Conservation (phyloP, 1,140 invertebrate species). For the Drosophila bifasciata region DNA sequence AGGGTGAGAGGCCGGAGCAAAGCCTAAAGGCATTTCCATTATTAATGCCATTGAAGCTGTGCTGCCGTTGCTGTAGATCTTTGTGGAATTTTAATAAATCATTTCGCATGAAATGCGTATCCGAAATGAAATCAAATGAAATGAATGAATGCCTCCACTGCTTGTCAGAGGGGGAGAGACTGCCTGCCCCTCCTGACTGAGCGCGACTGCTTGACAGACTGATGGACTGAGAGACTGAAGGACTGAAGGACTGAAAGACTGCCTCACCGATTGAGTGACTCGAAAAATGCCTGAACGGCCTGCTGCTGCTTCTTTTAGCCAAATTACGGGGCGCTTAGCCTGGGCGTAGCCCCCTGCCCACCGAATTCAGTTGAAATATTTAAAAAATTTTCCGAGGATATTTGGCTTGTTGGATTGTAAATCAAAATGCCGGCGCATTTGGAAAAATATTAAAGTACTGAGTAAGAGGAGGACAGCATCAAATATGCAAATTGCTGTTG, state of each 20-base stretch:
- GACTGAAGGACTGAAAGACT: conserved; percentile 9
- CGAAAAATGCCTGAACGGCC: conserved; percentile 38
- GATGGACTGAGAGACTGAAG: conserved; percentile 2
- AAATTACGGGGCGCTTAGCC: conserved; percentile 59
- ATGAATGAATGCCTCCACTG: conserved; percentile 60
- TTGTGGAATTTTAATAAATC: conserved; percentile 80
- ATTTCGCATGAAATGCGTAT: conserved; percentile 70
- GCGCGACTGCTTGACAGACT: conserved; percentile 1
- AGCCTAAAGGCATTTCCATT: conserved; percentile 70
- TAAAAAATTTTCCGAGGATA: conserved; percentile 53
- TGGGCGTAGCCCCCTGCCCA: conserved; percentile 3
- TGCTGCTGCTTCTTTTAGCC: conserved; percentile 2
- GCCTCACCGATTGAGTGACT: conserved; percentile 12
- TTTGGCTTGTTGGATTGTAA: conserved; percentile 52
- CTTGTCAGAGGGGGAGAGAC: not conserved
- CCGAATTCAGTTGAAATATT: conserved; percentile 62
- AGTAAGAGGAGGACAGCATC: conserved; percentile 41
- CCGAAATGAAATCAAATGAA: conserved; percentile 73
- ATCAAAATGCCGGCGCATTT: conserved; percentile 71
- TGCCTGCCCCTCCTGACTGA: conserved; percentile 12
- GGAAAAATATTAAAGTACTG: conserved; percentile 56
- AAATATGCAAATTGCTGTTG: conserved; percentile 67
- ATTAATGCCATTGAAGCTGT: conserved; percentile 64
- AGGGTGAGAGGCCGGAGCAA: conserved; percentile 1
- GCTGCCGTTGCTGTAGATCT: conserved; percentile 20